Base-by-base conservation (phyloP, 35 echinoderm and acorn worm genomes). In the Chiridota heheva region DNA sequence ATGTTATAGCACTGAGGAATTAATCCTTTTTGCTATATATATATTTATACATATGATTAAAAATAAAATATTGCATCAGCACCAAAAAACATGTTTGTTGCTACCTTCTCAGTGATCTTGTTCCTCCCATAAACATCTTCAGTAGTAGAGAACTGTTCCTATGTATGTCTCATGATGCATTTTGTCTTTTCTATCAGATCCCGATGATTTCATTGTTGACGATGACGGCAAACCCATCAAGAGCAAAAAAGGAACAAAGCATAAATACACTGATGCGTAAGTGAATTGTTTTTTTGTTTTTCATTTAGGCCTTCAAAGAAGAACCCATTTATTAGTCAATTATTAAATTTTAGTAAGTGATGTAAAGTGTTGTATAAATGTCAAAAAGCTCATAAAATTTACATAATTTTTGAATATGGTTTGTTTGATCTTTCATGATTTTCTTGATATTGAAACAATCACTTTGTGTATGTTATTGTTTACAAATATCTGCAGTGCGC, bases 141-240 rank as follows among this genome's bases (percentile, higher is more conserved):
- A 15, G 15, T 25, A 55, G 15, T 51, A n/a, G 46, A 51, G 7
- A 51, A n/a, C n/a, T 10, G 46, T 20, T 51, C n/a, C 7, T 51
- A 51, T 10, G 20, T 51, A 26, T 13, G 8, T 68, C 34, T 6
- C 7, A 69, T n/a, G n/a, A n/a, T n/a, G n/a, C n/a, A n/a, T n/a
- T n/a, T n/a, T 15, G 2, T n/a, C 70, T 55, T 45, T 25, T n/a
- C 26, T 66, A 0, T 1, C 31, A 96, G 92, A 96, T 75, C 87
- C 78, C 5, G 92, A 96, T 86, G 92, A 96, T 67, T 96, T 96
- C 62, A 96, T 96, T 28, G 92, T 96, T 25, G 92, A 90, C 58
- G 92, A 96, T 46, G 76, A 83, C 61, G 92, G 92, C 32, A 86
- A 90, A 72, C 92, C 92, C 22, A 82, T 96, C 44, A 70, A 60